phyloP scores from a whole-genome alignment of 1,140 invertebrate genomes.

The Cherax destructor region DNA sequence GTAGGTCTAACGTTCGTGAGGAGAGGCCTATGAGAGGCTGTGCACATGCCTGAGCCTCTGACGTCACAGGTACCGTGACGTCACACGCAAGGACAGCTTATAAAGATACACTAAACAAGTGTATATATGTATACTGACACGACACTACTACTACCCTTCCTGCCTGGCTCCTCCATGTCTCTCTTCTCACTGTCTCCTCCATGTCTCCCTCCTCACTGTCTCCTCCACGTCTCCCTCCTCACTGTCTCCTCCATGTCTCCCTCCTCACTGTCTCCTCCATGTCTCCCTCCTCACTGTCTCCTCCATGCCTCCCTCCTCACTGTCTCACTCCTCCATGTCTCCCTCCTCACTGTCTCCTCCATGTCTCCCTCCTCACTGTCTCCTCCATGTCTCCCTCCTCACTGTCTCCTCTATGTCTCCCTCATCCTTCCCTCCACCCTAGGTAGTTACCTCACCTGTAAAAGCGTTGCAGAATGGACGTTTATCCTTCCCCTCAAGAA shows the following conservation, averaged over 20 bases:
- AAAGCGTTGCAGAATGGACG: constrained; percentile 61
- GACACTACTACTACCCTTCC: neutral
- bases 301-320: neutral
- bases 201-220: neutral
- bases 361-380: neutral
- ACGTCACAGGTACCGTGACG: too few species aligned
- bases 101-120: too few species aligned
- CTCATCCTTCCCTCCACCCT: neutral
- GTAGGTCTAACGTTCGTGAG: too few species aligned
- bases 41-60: too few species aligned
- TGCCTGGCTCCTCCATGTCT: neutral
- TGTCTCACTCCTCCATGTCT: neutral
- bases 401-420: neutral
- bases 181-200: neutral
- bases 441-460: constrained; percentile 30
- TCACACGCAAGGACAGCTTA: too few species aligned
- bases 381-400: neutral
- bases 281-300: neutral
- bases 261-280: neutral
- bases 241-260: neutral
- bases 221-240: neutral
- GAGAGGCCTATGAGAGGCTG: too few species aligned
- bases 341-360: neutral
- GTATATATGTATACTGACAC: too few species aligned
- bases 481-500: constrained; percentile 54